These are phyloP conservation scores for Staurois parvus DNA, from an alignment of 2,797 vertebrate species.

Conservation along the genomic window DNA sequence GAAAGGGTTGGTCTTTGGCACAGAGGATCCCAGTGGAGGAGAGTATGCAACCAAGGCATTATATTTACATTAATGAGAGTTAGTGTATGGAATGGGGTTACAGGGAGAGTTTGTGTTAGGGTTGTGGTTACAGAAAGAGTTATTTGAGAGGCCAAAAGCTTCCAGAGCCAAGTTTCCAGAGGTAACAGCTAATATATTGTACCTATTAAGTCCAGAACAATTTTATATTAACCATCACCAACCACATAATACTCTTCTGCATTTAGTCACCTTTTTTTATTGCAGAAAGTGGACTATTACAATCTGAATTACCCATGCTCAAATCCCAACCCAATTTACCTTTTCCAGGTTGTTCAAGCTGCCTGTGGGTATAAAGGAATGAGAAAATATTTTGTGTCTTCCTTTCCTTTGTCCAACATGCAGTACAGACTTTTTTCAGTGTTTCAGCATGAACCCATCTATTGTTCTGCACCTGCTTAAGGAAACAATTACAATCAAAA, in stretches of 20 bases:
- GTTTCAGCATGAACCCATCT: background rate
- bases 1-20: too few species aligned
- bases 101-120: too few species aligned
- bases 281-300: background rate
- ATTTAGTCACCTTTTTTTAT: background rate
- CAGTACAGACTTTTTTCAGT: background rate
- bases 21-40: too few species aligned
- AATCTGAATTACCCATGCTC: background rate
- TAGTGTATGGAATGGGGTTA: too few species aligned
- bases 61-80: too few species aligned
- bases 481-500: background rate
- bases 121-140: too few species aligned
- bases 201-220: too few species aligned
- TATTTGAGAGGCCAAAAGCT: too few species aligned
- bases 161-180: too few species aligned
- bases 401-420: conserved; percentile 14
- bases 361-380: conserved; percentile 13
- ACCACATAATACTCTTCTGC: background rate
- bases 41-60: too few species aligned
- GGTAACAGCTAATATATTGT: too few species aligned
- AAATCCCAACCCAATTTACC: background rate
- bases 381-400: conserved; percentile 16
- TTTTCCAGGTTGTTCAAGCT: background rate
- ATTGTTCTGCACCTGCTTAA: background rate
- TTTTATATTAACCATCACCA: background rate